These are phyloP conservation scores for Pseudois nayaur DNA, from an alignment of 2,113 vertebrate species.

Conservation along the genomic window DNA sequence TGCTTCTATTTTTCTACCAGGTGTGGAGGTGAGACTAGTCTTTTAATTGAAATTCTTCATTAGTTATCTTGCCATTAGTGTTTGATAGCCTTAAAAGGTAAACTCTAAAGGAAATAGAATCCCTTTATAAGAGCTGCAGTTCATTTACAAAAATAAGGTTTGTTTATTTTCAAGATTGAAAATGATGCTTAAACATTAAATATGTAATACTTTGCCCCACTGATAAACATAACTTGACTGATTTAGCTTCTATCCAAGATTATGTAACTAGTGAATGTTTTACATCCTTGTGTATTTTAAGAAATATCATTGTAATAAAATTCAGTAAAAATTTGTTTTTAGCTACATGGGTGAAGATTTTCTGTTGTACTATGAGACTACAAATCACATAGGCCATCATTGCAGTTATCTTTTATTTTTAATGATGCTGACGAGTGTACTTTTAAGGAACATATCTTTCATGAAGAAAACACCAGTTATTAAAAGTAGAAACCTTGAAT, in stretches of 20 bases:
- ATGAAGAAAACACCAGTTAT: background rate
- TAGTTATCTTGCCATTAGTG: background rate
- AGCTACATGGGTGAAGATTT: background rate
- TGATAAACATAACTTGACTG: background rate
- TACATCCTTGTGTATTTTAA: constrained; percentile 17
- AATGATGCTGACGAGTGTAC: background rate
- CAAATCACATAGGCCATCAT: background rate
- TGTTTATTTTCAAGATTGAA: constrained; percentile 10
- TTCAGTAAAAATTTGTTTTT: background rate
- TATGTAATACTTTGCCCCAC: background rate
- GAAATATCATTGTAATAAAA: background rate
- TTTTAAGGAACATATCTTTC: background rate
- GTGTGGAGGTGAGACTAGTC: background rate
- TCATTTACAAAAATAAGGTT: background rate
- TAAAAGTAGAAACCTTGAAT: constrained; percentile 13
- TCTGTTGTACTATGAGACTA: background rate
- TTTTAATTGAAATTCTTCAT: constrained; percentile 31
- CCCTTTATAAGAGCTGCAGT: constrained; percentile 9
- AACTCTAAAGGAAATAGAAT: constrained; percentile 6
- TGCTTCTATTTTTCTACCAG: background rate
- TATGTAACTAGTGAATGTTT: background rate
- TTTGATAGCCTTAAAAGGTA: constrained; percentile 1
- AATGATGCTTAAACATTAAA: constrained; percentile 30
- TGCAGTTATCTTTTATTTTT: constrained; percentile 19
- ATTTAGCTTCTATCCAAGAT: background rate